A percentile compares a stretch with the other conserved stretches of the same genome.
phyloP scores from a whole-genome alignment of 2,888 invertebrate genomes.

The Caenorhabditis sp. region DNA sequence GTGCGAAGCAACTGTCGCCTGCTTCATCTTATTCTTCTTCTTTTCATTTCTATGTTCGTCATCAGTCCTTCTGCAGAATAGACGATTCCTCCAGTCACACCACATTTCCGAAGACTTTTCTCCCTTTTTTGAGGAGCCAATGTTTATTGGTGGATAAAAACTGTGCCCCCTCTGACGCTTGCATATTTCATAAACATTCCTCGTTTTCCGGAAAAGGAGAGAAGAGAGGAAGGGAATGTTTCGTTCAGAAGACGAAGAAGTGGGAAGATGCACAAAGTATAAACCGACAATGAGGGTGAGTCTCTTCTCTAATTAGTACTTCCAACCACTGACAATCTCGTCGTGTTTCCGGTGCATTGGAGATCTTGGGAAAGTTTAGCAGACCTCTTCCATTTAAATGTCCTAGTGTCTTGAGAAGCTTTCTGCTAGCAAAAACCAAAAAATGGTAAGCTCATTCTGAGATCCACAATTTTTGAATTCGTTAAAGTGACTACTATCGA shows the following conservation, averaged over 20 bases:
- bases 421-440: not conserved
- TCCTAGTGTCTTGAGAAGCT: not conserved
- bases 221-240: conserved; percentile 47
- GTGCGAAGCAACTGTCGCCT: conserved; percentile 45
- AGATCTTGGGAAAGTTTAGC: conserved; percentile 35
- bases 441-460: conserved; percentile 26
- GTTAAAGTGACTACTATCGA: not conserved
- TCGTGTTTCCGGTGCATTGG: conserved; percentile 51
- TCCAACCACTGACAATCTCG: conserved; percentile 33
- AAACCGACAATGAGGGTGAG: conserved; percentile 70
- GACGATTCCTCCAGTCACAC: conserved; percentile 51
- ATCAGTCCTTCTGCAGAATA: conserved; percentile 37
- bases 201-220: conserved; percentile 18
- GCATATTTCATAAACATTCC: conserved; percentile 48
- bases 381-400: conserved; percentile 9
- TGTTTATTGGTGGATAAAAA: conserved; percentile 39
- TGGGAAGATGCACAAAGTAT: conserved; percentile 61
- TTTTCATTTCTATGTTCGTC: conserved; percentile 11
- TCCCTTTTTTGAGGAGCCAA: not conserved
- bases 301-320: conserved; percentile 31
- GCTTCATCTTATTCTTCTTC: conserved; percentile 20
- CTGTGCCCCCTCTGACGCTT: conserved; percentile 1
- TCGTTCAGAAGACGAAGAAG: conserved; percentile 58
- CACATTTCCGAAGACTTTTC: conserved; percentile 40
- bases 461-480: not conserved